phyloP scores from a whole-genome alignment of 1,140 invertebrate genomes.

The Penaeus chinensis region DNA sequence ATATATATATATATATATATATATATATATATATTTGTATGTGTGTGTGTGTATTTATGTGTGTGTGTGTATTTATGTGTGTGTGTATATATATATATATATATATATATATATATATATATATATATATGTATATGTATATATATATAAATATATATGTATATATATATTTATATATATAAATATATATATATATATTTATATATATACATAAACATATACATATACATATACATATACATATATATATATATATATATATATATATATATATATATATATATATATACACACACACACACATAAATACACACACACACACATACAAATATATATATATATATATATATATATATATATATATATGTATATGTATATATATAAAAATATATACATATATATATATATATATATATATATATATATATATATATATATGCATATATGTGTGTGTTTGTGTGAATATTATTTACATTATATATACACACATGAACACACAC shows the following conservation, averaged over 20 bases:
- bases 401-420: background rate
- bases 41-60: background rate
- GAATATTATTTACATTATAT: background rate
- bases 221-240: background rate
- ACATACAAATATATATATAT: background rate
- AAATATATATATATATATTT: background rate
- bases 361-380: too few species aligned
- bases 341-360: background rate
- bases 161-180: background rate
- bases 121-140: background rate
- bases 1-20: background rate
- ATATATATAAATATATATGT: background rate
- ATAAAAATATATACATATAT: background rate
- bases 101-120: background rate
- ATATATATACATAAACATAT: too few species aligned
- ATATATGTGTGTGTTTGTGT: background rate
- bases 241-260: background rate
- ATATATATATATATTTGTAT: background rate
- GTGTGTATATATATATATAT: background rate
- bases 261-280: background rate
- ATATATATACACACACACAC: background rate
- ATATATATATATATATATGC: background rate
- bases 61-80: background rate
- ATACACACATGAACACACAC: background rate
- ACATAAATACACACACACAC: background rate